A percentile compares a stretch with the other conserved stretches of the same genome.
phyloP scores from a whole-genome alignment of 2,797 vertebrate genomes.

The Hypotaenidia okinawae region DNA sequence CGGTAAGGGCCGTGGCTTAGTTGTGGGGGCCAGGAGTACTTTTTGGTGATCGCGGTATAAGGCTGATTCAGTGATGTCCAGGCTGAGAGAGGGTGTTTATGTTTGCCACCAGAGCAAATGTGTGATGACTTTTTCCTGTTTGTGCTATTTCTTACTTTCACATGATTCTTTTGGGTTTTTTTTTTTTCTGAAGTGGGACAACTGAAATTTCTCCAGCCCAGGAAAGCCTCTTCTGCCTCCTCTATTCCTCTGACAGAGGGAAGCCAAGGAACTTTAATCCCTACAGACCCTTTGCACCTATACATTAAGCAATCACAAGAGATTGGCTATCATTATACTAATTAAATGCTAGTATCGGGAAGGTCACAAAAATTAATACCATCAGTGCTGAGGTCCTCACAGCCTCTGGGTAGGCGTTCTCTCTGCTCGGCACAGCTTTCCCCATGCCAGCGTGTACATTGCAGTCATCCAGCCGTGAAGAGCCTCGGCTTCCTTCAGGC shows the following conservation, averaged over 20 bases:
- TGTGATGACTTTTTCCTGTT: neutral
- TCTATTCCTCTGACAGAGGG: neutral
- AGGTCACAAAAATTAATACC: neutral
- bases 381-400: neutral
- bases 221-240: neutral
- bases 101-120: neutral
- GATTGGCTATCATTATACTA: neutral
- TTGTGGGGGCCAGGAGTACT: neutral
- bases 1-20: neutral
- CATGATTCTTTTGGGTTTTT: accelerated
- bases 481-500: neutral
- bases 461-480: neutral
- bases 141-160: neutral
- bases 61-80: neutral
- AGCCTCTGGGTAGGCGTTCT: neutral
- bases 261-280: neutral
- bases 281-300: neutral
- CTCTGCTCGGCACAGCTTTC: neutral
- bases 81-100: accelerated
- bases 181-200: neutral
- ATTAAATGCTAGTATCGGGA: neutral
- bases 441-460: neutral
- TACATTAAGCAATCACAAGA: neutral
- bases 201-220: neutral
- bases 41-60: neutral